These are phyloP conservation scores for Ladona fulva DNA, from an alignment of 1,140 invertebrate genomes.

Conservation along the genomic window DNA sequence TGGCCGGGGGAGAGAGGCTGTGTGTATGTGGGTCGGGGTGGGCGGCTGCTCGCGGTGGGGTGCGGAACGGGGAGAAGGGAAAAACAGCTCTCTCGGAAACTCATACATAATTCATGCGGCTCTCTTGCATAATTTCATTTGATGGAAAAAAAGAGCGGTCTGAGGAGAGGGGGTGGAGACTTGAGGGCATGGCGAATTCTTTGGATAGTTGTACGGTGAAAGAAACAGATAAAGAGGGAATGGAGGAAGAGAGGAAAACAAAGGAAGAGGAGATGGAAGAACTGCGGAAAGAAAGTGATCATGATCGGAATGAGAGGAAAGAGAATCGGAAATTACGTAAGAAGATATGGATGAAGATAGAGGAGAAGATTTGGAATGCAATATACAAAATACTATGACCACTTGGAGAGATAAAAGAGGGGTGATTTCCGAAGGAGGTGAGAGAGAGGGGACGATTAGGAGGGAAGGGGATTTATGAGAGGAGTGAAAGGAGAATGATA, in stretches of 20 bases:
- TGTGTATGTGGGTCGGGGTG: neutral
- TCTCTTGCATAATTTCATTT: constrained; percentile 10
- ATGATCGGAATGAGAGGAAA: no score
- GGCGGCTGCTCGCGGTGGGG: neutral
- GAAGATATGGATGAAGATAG: neutral
- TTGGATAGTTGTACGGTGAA: neutral
- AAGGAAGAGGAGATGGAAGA: neutral
- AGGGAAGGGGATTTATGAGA: neutral
- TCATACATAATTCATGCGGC: constrained; percentile 5
- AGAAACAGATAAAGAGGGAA: neutral
- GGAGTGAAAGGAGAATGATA: no score
- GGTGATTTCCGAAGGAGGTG: neutral
- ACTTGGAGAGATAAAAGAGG: neutral
- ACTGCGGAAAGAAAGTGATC: neutral
- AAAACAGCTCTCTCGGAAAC: constrained; percentile 4
- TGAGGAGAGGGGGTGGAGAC: neutral
- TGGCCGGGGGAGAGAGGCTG: neutral
- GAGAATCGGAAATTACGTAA: no score
- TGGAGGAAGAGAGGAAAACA: neutral
- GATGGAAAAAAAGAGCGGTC: constrained; percentile 4
- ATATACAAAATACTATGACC: neutral
- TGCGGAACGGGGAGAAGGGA: neutral
- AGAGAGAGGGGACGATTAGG: neutral
- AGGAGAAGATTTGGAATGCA: neutral
- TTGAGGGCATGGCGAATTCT: neutral